Base-by-base conservation (phyloP, 2,888 invertebrate genomes). In the Aspidiotus rigidus region DNA sequence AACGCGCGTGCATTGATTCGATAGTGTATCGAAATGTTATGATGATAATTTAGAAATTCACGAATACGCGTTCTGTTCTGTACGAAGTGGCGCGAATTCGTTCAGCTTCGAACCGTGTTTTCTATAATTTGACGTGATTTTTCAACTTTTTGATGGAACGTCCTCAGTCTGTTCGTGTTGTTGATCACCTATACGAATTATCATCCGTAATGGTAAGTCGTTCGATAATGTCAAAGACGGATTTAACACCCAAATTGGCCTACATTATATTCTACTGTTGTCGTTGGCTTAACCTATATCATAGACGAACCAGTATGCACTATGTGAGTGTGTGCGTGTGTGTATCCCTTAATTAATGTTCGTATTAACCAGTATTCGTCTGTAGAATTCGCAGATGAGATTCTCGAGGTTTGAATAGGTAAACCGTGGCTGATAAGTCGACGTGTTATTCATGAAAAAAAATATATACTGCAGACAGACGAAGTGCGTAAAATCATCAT, bases 51-150 rank as follows among this genome's bases (percentile, higher is more conserved):
- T 49, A 49, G 49, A 49, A 49, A 49, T 49, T 49, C n/a, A n/a
- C n/a, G 11, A 13, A n/a, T n/a, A n/a, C 10, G 49, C 10, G 49
- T 49, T 49, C n/a, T 59, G 59, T 28, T 59, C 28, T 59, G 13
- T 59, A 7, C 39, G 59, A 59, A 59, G 59, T 59, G 59, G 59
- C 59, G 59, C 59, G 59, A 59, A 59, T 59, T 39, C 13, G 16
- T 59, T 9, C n/a, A n/a, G 28, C 28, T 28, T 28, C 11, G 49
- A 49, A 49, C 49, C 11, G 49, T 49, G 49, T n/a, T 2, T 49
- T 49, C 49, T 49, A 11, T 11, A 13, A 49, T 49, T 2, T n/a
- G 49, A 49, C 49, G 49, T 49, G n/a, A 28, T 28, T 28, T 28
- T 28, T 28, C 28, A 28, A 28, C 28, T 28, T 28, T 28, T 49